Percentiles rank a stretch among this genome's conserved stretches.
Conservation (phyloP, 1,140 invertebrate genomes). For the Megalonaias nervosa region DNA sequence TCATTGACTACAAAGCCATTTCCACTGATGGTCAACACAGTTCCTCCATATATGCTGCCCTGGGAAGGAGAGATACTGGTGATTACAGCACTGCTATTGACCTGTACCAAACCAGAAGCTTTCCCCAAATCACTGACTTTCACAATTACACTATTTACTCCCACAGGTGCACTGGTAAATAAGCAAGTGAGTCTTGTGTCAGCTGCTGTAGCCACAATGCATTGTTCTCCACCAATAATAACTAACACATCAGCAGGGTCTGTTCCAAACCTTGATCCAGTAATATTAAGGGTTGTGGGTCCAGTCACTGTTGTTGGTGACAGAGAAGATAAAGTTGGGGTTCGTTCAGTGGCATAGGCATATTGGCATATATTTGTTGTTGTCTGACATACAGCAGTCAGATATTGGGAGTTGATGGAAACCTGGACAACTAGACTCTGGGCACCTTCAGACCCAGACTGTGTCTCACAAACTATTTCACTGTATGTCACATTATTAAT, state of each 20-base stretch:
- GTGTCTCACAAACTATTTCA: slow-evolving; percentile 40
- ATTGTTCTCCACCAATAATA: slow-evolving; percentile 29
- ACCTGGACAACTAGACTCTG: not conserved
- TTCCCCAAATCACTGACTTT: slow-evolving; percentile 30
- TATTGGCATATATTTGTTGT: slow-evolving; percentile 17
- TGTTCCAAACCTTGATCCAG: slow-evolving; percentile 16
- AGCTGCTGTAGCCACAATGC: slow-evolving; percentile 17
- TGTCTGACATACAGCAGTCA: slow-evolving; percentile 18
- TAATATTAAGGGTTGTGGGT: slow-evolving; percentile 16
- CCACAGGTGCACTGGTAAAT: slow-evolving; percentile 28
- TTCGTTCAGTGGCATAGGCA: slow-evolving; percentile 3
- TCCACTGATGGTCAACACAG: slow-evolving; percentile 43
- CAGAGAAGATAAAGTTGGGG: slow-evolving; percentile 17
- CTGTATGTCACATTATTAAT: slow-evolving; percentile 34
- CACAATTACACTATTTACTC: slow-evolving; percentile 34
- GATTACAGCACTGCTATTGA: slow-evolving; percentile 24
- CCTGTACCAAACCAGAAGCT: slow-evolving; percentile 11
- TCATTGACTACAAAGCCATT: slow-evolving; percentile 37
- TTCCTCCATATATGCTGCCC: slow-evolving; percentile 50
- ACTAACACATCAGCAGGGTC: slow-evolving; percentile 23
- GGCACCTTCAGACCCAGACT: not conserved
- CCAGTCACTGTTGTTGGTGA: slow-evolving; percentile 9
- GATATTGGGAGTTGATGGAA: not conserved
- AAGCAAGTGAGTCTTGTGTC: slow-evolving; percentile 33
- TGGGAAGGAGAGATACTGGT: slow-evolving; percentile 32